These are phyloP conservation scores for Coregonus ussuriensis DNA, from an alignment of 2,797 vertebrate genomes.

Conservation along the genomic window DNA sequence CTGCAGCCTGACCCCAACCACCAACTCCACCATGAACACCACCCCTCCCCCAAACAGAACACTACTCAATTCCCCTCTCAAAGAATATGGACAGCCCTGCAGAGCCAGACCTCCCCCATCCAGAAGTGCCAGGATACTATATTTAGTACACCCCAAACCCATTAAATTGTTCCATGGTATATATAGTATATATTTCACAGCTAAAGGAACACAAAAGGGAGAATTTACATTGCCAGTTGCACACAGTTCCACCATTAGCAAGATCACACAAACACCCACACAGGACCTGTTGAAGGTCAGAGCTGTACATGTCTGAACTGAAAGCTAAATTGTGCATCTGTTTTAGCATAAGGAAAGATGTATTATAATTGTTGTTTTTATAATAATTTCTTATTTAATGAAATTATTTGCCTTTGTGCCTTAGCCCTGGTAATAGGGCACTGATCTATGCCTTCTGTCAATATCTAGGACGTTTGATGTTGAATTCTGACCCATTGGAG, in stretches of 20 bases:
- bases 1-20: slow-evolving; percentile 50
- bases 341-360: background rate
- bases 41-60: slow-evolving; percentile 1
- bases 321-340: too few species aligned
- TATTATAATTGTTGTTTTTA: slow-evolving; percentile 10
- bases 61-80: slow-evolving; percentile 17
- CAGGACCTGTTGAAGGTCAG: background rate
- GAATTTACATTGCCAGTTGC: background rate
- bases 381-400: slow-evolving; percentile 63
- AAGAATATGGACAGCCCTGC: slow-evolving; percentile 26
- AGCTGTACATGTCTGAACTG: background rate
- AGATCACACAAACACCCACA: background rate
- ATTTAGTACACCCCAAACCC: too few species aligned
- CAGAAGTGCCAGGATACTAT: background rate
- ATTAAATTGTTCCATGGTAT: too few species aligned
- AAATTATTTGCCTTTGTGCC: slow-evolving; percentile 22
- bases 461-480: slow-evolving; percentile 14
- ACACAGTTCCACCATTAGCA: background rate
- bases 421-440: slow-evolving; percentile 11
- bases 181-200: too few species aligned
- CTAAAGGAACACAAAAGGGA: background rate
- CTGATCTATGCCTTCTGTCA: slow-evolving; percentile 2
- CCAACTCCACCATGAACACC: background rate
- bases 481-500: background rate
- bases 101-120: slow-evolving; percentile 18